These are phyloP conservation scores for Mesaphorura yosii DNA, from an alignment of 1,140 invertebrate genomes.

Conservation along the genomic window DNA sequence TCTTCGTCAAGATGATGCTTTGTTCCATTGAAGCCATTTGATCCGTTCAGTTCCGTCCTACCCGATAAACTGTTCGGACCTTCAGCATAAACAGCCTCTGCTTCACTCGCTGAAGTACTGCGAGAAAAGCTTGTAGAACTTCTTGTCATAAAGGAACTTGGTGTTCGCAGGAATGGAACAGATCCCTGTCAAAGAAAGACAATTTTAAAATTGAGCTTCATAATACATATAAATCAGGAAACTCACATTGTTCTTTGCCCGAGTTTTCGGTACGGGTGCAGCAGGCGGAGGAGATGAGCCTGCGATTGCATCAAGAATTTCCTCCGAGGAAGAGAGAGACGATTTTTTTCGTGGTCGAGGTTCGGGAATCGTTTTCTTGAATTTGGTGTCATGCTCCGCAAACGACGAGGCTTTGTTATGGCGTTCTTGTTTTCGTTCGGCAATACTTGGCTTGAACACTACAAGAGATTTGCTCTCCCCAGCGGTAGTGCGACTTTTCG, in stretches of 20 bases:
- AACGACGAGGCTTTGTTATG: slow-evolving; percentile 16
- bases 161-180: slow-evolving; percentile 21
- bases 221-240: neutral
- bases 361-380: slow-evolving; percentile 19
- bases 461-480: neutral
- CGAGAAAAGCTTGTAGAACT: slow-evolving; percentile 17
- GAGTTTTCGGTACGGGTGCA: slow-evolving; percentile 19
- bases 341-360: slow-evolving; percentile 29
- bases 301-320: slow-evolving; percentile 13
- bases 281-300: neutral
- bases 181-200: neutral
- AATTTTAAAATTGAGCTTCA: neutral
- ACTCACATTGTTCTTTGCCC: slow-evolving; percentile 23
- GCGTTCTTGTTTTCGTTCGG: slow-evolving; percentile 10
- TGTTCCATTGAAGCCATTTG: slow-evolving; percentile 6
- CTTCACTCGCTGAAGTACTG: slow-evolving; percentile 14
- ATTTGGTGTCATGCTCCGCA: slow-evolving; percentile 10
- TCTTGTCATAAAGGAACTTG: slow-evolving; percentile 28
- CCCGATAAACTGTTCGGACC: slow-evolving; percentile 1
- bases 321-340: slow-evolving; percentile 21
- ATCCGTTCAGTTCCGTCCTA: neutral
- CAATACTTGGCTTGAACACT: slow-evolving; percentile 20
- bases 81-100: neutral
- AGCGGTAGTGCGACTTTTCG: slow-evolving; percentile 38
- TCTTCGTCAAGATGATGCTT: slow-evolving; percentile 10